Base-by-base conservation (phyloP, 1,140 invertebrate genomes). In the Drosophila malerkotliana region DNA sequence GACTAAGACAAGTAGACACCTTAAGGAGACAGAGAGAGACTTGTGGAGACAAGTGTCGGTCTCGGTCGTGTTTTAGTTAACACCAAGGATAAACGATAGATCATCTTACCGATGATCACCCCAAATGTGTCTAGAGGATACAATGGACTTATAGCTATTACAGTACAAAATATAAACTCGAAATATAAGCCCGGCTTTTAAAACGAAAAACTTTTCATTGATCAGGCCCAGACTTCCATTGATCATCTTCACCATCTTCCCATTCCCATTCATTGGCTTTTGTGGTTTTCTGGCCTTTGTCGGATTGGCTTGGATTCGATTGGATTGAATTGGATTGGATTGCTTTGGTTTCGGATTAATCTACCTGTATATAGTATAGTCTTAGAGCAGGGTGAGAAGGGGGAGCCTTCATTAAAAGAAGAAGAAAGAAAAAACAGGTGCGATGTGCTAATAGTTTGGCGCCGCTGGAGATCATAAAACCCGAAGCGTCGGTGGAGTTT, bases 401-500 rank as follows among this genome's bases (percentile, higher is more conserved):
- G 62, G 26, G 44, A n/a, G 6, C 14, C 14, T 7, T 18, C 15
- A 28, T 28, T 28, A 28, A 28, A 28, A 28, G 26, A 28, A 28
- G 26, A 28, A 7, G 1, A 6, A 6, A 12, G 41, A 15, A n/a
- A 44, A 15, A n/a, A 44, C 41, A 44, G 6, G 2, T 7, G 8
- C 26, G 62, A 34, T 41, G 73, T 77, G 78, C 64, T 79, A 83
- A 83, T 72, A 77, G 69, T 51, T 77, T 80, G 34, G 77, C 75
- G 60, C 63, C 45, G 62, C 47, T 45, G 48, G 41, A 58, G 53
- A 61, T 57, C 55, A 37, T 73, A 72, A 73, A 62, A 80, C 14
- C 18, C 34, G 9, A 12, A 37, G 34, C 34, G 34, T 37, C 34
- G 34, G 34, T 37, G 34, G 34, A 12, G 34, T 37, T 37, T 37